Conservation (phyloP, 2,888 invertebrate species). For the Nipponacmea schrenckii region DNA sequence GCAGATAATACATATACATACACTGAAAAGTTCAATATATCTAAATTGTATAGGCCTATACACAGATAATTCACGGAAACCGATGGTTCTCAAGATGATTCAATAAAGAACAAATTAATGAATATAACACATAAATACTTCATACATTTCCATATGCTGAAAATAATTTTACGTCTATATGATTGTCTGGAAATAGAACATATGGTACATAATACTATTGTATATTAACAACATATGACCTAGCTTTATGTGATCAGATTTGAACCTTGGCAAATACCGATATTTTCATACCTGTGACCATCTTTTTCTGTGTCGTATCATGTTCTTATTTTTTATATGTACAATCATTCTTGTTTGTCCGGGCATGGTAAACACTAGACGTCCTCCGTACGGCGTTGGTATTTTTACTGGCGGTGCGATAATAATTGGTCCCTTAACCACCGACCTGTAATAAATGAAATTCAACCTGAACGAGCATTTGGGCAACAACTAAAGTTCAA, state of each 20-base stretch:
- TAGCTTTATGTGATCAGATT: too few species aligned
- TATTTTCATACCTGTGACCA: conserved; percentile 87
- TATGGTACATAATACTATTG: too few species aligned
- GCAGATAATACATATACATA: conserved; percentile 66
- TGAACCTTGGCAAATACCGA: too few species aligned
- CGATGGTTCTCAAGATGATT: neutral
- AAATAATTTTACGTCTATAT: too few species aligned
- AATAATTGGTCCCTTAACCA: conserved; percentile 92
- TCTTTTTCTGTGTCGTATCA: conserved; percentile 96
- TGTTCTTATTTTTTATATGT: conserved; percentile 96
- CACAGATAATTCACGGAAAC: neutral
- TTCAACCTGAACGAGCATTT: neutral
- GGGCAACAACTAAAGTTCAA: neutral
- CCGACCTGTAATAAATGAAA: conserved; percentile 65
- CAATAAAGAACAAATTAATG: too few species aligned
- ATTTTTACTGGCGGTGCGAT: conserved; percentile 91
- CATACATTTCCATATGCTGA: too few species aligned
- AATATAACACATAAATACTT: too few species aligned
- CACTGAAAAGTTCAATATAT: conserved; percentile 35
- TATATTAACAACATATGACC: too few species aligned
- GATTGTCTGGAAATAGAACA: too few species aligned
- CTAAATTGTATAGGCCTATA: neutral
- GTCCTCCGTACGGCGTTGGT: conserved; percentile 97
- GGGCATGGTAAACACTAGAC: conserved; percentile 92
- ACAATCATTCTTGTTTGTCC: conserved; percentile 97